Evolutionary conservation across 2,888 invertebrate genomes (phyloP).

Genomic region (Conomelus anceps): DNA sequence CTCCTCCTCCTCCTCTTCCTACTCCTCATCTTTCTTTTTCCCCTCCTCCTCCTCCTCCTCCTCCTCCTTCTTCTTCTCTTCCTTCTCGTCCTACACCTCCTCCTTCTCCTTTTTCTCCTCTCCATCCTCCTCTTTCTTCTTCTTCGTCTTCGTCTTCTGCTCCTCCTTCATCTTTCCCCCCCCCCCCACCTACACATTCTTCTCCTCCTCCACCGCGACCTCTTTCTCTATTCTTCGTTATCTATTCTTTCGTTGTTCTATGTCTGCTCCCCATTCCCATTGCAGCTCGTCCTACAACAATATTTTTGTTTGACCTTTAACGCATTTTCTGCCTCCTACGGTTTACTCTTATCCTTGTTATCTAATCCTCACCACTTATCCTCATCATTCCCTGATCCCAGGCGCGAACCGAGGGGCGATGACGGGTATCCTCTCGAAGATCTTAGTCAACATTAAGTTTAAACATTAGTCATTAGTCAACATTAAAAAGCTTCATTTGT

Average conservation of each 20-base stretch:
- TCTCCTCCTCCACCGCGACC: no score
- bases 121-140: no score
- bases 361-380: neutral
- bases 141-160: neutral
- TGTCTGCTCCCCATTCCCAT: no score
- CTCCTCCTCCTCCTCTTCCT: neutral
- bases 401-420: no score
- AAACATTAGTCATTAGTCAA: no score
- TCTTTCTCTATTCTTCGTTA: neutral
- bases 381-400: neutral
- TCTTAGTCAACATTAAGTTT: no score
- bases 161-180: neutral
- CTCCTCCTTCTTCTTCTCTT: no score
- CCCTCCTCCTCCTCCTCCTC: neutral
- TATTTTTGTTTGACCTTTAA: neutral
- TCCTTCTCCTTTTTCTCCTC: no score
- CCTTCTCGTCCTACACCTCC: no score
- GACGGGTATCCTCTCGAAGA: no score
- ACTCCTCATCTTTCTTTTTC: neutral
- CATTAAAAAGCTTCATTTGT: no score
- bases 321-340: neutral
- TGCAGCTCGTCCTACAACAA: neutral
- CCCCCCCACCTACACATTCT: no score
- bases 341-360: neutral
- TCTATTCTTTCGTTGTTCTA: neutral